Conservation (phyloP, 2,797 vertebrate genomes). For the Pangasius krempfi region DNA sequence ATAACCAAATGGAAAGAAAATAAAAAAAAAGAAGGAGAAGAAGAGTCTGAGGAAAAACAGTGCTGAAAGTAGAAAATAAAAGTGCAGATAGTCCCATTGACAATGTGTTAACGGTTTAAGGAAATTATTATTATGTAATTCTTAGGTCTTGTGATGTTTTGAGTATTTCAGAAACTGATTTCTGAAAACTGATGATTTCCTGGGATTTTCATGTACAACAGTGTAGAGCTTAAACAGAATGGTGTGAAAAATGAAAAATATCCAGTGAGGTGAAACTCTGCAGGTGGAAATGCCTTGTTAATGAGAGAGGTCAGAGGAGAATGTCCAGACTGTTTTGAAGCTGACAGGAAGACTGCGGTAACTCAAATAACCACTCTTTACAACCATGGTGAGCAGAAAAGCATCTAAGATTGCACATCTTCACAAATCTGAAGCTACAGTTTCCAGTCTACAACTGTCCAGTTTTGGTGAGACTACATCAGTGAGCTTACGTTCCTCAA, state of each 20-base stretch:
- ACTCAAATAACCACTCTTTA: background rate
- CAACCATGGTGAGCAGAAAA: background rate
- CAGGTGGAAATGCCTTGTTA: background rate
- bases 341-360: background rate
- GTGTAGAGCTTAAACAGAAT: background rate
- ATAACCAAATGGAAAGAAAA: background rate
- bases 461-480: background rate
- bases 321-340: background rate
- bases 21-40: background rate
- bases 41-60: background rate
- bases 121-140: background rate
- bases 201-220: background rate
- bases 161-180: background rate
- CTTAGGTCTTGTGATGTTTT: background rate
- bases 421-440: background rate
- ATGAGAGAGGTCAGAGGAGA: background rate
- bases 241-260: background rate
- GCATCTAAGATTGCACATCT: background rate
- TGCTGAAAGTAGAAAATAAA: background rate
- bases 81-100: background rate
- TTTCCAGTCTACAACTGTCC: background rate
- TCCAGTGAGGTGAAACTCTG: background rate
- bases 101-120: background rate
- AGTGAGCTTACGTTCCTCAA: background rate
- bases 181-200: background rate